Evolutionary conservation across 1,140 invertebrate species (phyloP), one percentile per base, ranked within the genome.

Genomic region (Pseudomyrmex gracilis): DNA sequence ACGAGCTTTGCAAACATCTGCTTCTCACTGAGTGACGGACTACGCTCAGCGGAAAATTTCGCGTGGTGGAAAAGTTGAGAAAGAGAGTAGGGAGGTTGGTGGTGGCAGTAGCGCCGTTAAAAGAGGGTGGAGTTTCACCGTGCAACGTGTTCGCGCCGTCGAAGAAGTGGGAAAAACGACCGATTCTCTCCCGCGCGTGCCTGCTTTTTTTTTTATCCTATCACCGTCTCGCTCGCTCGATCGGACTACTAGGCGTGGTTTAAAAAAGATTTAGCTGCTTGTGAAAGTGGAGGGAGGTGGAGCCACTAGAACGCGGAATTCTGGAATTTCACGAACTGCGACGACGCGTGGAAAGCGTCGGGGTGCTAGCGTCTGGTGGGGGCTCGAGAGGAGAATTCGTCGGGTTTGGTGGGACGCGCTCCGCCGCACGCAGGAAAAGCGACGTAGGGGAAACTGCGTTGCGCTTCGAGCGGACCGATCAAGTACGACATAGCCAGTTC

Each of bases 241-340:
- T 53, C 63, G 74, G 71, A 73, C 82, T 83, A 86, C 90, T 91
- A 92, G 92, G 92, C 91, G 92, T 92, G 88, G 91, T 92, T 92
- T 90, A 83, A 90, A 92, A 91, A 88, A 85, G 87, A 83, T 88
- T 87, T 85, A 84, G 85, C 82, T 63, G 76, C 63, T 57, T 68
- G 68, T 47, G 77, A 84, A 71, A 82, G 34, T 34, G 34, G 34
- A 34, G 83, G 74, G 49, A 80, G 83, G 87, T 83, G 84, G 82
- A 85, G 84, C 82, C 22, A 85, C 49, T 47, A 71, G 24, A 47
- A 70, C 84, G 84, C 88, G 87, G 66, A 88, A 88, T 89, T 88
- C 77, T 71, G 85, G 82, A 89, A 88, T 89, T 82, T 63, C 68
- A 51, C 66, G 88, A 57, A 67, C 55, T 60, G 34, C 45, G 58